phyloP scores from a whole-genome alignment of 2,113 vertebrate genomes.

The Calidris pugnax region DNA sequence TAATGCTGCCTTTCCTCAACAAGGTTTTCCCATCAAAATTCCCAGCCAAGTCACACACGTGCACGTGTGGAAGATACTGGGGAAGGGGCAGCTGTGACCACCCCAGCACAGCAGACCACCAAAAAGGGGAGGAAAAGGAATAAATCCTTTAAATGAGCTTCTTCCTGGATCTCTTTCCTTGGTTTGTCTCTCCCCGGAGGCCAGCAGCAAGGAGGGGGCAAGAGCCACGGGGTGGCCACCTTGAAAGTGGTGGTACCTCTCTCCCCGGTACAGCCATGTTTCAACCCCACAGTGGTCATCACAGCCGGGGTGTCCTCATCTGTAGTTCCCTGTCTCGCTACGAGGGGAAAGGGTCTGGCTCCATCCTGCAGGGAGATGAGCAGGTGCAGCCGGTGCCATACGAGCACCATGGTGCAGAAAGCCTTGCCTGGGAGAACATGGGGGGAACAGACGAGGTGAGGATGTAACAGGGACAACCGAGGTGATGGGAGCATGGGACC shows the following conservation, averaged over 20 bases:
- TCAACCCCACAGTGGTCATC: rapidly evolving
- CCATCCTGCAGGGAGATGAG: background rate
- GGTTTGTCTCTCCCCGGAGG: background rate
- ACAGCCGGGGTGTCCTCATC: background rate
- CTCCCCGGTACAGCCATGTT: rapidly evolving
- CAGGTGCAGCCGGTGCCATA: rapidly evolving
- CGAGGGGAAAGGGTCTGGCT: background rate
- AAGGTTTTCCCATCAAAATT: background rate
- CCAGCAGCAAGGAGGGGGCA: background rate
- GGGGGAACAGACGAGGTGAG: background rate
- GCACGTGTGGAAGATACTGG: rapidly evolving
- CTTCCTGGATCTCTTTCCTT: background rate
- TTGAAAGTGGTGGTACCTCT: background rate
- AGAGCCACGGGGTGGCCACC: background rate
- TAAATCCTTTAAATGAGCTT: background rate
- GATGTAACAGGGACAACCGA: rapidly evolving
- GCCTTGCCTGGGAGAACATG: rapidly evolving
- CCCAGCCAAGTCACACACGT: rapidly evolving
- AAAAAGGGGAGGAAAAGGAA: background rate
- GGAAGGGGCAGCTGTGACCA: background rate
- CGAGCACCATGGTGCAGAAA: rapidly evolving
- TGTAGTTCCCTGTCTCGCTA: background rate
- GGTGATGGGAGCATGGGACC: background rate
- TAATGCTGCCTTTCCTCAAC: background rate
- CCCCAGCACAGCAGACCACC: background rate